Percentiles rank a stretch among this genome's conserved stretches.
These are phyloP conservation scores for Gari tellinella DNA, from an alignment of 2,888 invertebrate species.

Conservation along the genomic window DNA sequence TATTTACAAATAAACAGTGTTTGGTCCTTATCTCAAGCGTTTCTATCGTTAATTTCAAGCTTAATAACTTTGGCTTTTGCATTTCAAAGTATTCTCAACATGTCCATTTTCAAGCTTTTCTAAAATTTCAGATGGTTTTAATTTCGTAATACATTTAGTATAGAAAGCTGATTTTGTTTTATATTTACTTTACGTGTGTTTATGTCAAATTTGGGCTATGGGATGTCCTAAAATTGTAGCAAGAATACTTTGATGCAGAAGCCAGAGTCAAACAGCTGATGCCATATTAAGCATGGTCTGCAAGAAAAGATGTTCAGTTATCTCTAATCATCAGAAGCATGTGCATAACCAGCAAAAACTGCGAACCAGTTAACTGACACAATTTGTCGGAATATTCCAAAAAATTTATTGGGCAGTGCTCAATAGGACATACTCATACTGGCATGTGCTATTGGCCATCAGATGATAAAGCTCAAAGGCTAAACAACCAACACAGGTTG, in stretches of 20 bases:
- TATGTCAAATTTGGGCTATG: no score
- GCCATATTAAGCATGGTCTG: slow-evolving; percentile 26
- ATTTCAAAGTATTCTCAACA: background rate
- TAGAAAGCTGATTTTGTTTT: no score
- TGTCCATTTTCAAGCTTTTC: no score
- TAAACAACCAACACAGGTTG: no score
- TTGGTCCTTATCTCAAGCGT: slow-evolving; percentile 68
- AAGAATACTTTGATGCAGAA: background rate
- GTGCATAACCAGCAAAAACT: slow-evolving; percentile 23
- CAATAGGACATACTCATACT: slow-evolving; percentile 4
- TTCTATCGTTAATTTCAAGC: slow-evolving; percentile 17
- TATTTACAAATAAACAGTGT: slow-evolving; percentile 45
- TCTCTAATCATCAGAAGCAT: slow-evolving; percentile 45
- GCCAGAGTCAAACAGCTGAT: background rate
- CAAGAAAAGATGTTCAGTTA: slow-evolving; percentile 43
- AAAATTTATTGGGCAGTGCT: background rate
- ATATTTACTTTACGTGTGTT: no score
- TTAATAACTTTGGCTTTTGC: background rate
- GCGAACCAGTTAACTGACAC: slow-evolving; percentile 4
- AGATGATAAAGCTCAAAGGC: no score
- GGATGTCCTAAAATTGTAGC: no score
- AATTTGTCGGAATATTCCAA: background rate
- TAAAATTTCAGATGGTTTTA: no score
- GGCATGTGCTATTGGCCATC: slow-evolving; percentile 5
- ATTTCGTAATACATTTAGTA: no score